Percentiles rank a stretch among this genome's conserved stretches.
These are phyloP conservation scores for Chaenodraco wilsoni DNA, from an alignment of 2,797 vertebrate species.

Conservation along the genomic window DNA sequence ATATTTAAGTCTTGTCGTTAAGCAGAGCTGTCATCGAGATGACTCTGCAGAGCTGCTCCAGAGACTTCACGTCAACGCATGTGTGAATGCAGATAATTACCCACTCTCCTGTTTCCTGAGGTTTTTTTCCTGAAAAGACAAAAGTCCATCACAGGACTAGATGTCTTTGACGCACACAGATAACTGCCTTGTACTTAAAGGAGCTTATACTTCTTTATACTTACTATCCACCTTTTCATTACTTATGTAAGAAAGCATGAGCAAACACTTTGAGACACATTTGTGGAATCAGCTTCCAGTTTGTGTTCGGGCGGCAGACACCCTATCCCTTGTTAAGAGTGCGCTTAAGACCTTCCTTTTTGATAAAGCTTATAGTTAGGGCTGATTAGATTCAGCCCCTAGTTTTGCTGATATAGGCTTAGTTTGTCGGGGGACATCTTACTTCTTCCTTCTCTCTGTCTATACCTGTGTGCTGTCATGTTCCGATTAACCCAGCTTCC, in stretches of 20 bases:
- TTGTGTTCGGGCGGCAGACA: no score
- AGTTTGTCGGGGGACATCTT: no score
- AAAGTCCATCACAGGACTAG: neutral
- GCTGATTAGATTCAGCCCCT: no score
- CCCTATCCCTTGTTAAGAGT: no score
- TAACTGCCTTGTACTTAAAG: neutral
- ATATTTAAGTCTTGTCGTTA: neutral
- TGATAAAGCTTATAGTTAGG: no score
- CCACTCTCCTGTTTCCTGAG: constrained; percentile 5
- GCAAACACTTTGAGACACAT: neutral
- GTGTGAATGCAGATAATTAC: constrained; percentile 23
- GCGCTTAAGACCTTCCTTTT: no score
- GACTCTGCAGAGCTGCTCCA: constrained; percentile 1
- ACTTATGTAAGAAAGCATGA: neutral
- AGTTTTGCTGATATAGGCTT: no score
- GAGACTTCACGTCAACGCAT: neutral
- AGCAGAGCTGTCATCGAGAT: neutral
- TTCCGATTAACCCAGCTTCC: no score
- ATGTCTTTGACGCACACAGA: constrained; percentile 10
- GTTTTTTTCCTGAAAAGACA: constrained; percentile 20
- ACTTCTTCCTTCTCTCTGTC: no score
- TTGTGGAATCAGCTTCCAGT: no score
- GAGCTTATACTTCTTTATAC: constrained; percentile 2
- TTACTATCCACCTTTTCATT: neutral
- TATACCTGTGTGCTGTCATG: no score